Evolutionary conservation across 2,888 invertebrate species (phyloP).

Genomic region (Colostygia pectinataria): DNA sequence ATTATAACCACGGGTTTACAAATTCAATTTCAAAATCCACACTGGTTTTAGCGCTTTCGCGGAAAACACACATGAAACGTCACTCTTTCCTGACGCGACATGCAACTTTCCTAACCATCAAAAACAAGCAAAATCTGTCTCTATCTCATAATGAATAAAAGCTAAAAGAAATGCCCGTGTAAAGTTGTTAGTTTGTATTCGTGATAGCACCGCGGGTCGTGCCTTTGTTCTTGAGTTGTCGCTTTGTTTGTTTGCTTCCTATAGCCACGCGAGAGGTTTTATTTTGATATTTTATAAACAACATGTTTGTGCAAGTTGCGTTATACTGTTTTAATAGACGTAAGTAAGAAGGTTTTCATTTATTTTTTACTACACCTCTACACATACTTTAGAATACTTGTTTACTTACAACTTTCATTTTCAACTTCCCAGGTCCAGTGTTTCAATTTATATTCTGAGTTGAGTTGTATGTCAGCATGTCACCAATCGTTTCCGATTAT

Average conservation of each 20-base stretch:
- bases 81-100: constrained; percentile 39
- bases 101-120: constrained; percentile 18
- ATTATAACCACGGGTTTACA: constrained; percentile 6
- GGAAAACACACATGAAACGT: constrained; percentile 53
- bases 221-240: constrained; percentile 62
- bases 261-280: constrained; percentile 46
- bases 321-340: no score
- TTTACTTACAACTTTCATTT: no score
- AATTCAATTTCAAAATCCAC: constrained; percentile 46
- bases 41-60: constrained; percentile 37
- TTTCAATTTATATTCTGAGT: no score
- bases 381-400: no score
- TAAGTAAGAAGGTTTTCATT: no score
- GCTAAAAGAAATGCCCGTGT: constrained; percentile 20
- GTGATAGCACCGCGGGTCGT: constrained; percentile 52
- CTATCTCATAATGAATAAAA: constrained; percentile 29
- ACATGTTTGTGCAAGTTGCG: constrained; percentile 38
- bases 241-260: constrained; percentile 58
- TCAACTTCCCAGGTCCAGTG: no score
- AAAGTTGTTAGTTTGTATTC: constrained; percentile 48
- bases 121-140: constrained; percentile 27
- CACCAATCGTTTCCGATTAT: no score
- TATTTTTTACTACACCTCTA: no score
- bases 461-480: no score
- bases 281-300: constrained; percentile 56